Evolutionary conservation across 1,140 invertebrate species (phyloP).

Genomic region (Drosophila pruinosa): DNA sequence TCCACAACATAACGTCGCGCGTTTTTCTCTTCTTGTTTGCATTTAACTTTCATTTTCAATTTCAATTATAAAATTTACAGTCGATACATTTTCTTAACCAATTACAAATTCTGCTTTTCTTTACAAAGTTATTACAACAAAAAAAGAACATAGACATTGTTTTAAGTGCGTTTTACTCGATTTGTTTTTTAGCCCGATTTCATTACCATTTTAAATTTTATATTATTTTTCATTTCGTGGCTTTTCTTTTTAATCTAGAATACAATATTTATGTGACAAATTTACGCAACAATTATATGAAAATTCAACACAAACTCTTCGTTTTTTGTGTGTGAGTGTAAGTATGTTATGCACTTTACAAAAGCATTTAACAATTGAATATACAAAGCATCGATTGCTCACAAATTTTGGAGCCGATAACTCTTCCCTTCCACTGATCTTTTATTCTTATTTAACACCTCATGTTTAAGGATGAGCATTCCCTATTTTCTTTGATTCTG

Average conservation of each 20-base stretch:
- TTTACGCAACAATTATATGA: conserved; percentile 8
- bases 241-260: conserved; percentile 36
- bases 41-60: conserved; percentile 22
- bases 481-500: neutral
- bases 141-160: conserved; percentile 54
- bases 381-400: conserved; percentile 39
- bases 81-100: conserved; percentile 61
- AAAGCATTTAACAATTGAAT: conserved; percentile 44
- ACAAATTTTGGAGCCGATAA: neutral
- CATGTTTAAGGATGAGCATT: neutral
- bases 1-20: conserved; percentile 35
- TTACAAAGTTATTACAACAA: conserved; percentile 66
- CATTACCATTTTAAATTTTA: neutral
- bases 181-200: conserved; percentile 6
- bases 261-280: conserved; percentile 8
- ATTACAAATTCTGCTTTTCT: conserved; percentile 70
- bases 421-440: neutral
- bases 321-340: conserved; percentile 6
- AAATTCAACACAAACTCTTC: conserved; percentile 12
- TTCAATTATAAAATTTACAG: conserved; percentile 59
- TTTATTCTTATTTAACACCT: neutral
- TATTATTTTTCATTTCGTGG: conserved; percentile 17
- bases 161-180: conserved; percentile 13
- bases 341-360: conserved; percentile 38
- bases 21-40: conserved; percentile 20